These are phyloP conservation scores for Manduca sexta DNA, from an alignment of 1,140 invertebrate genomes.

Conservation along the genomic window DNA sequence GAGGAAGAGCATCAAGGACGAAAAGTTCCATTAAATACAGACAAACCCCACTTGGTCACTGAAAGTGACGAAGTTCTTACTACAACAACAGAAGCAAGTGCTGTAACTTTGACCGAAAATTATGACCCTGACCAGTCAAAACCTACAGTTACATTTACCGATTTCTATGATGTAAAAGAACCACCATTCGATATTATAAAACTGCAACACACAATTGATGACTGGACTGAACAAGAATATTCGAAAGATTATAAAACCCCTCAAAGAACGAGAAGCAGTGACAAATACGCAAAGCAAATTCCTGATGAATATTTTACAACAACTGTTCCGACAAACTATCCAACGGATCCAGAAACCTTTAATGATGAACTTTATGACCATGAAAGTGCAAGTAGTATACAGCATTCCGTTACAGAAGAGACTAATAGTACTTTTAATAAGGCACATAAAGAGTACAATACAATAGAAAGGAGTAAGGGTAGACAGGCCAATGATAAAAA, in stretches of 20 bases:
- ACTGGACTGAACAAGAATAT: constrained; percentile 87
- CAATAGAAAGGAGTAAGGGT: constrained; percentile 42
- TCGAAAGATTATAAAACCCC: constrained; percentile 68
- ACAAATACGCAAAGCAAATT: constrained; percentile 82
- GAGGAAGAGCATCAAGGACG: constrained; percentile 58
- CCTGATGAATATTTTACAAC: constrained; percentile 85
- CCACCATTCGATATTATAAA: constrained; percentile 80
- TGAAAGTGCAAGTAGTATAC: constrained; percentile 73
- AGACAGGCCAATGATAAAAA: constrained; percentile 32
- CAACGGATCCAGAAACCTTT: constrained; percentile 47
- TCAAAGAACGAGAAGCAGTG: constrained; percentile 66
- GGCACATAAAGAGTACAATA: constrained; percentile 42
- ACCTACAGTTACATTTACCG: constrained; percentile 40
- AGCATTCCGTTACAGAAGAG: constrained; percentile 59
- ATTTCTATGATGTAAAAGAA: constrained; percentile 63
- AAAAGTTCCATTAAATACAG: constrained; percentile 63
- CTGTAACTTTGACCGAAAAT: constrained; percentile 29
- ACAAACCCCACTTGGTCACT: constrained; percentile 27
- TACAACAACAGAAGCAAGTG: constrained; percentile 40
- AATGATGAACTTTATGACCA: constrained; percentile 70
- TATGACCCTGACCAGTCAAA: constrained; percentile 38
- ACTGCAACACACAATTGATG: constrained; percentile 87
- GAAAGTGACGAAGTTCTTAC: constrained; percentile 36
- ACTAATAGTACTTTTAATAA: constrained; percentile 33
- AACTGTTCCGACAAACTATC: constrained; percentile 50